Base-by-base conservation (phyloP, 1,140 invertebrate genomes). In the Drosophila pachea region DNA sequence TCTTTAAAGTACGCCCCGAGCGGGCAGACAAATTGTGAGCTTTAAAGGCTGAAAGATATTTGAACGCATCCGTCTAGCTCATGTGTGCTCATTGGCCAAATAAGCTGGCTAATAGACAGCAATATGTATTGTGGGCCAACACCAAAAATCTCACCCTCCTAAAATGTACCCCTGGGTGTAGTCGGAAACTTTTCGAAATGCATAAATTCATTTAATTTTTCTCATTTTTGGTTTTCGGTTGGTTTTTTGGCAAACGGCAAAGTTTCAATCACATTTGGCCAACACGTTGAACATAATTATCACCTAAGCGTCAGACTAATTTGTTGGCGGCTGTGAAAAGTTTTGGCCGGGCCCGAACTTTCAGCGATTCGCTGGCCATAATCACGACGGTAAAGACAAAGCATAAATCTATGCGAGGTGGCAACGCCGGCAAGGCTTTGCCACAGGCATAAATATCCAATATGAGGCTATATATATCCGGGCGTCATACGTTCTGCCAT, bases 191-290 rank as follows among this genome's bases (percentile, higher is more conserved):
- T 82, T 83, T 66, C 22, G 47, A 74, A 79, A 86, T 79, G 68
- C 81, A 84, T 86, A 79, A 76, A 84, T 79, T 73, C 66, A 42
- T 14, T 40, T 52, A 40, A 42, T 48, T 62, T 54, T 54, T 36
- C 59, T 52, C n/a, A 32, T 38, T 54, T 48, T 64, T 50, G 32
- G 64, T 53, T 63, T 56, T 53, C 53, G 42, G 52, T 36, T 38
- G 6, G 67, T 33, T 50, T 61, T 59, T 69, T 64, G 59, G 54
- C 49, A 68, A 67, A 68, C 54, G 45, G 59, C 49, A 71, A 77
- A 75, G 73, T 84, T 83, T 76, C 82, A 78, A 83, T 79, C 77
- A 84, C 78, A 83, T 78, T 35, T 47, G 54, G 49, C 55, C 54
- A 32, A 54, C 72, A 79, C 76, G 63, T 64, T 61, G 62, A 60